Conservation (phyloP, 1,140 invertebrate genomes). For the Sycobia sp. region DNA sequence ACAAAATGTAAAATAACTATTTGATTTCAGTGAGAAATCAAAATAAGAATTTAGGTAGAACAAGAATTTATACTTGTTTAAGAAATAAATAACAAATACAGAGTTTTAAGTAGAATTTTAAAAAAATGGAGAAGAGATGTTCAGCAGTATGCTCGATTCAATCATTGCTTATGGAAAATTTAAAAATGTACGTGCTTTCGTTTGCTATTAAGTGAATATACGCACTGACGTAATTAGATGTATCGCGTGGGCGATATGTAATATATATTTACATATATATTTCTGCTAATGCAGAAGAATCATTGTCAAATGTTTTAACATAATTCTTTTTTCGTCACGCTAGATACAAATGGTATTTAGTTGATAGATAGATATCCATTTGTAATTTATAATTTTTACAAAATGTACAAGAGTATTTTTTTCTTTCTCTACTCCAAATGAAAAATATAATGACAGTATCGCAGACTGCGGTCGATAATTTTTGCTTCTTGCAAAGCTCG, state of each 20-base stretch:
- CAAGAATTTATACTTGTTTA: slow-evolving; percentile 15
- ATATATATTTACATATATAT: slow-evolving; percentile 20
- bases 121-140: background rate
- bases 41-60: slow-evolving; percentile 19
- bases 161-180: slow-evolving; percentile 19
- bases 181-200: slow-evolving; percentile 17
- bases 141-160: background rate
- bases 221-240: slow-evolving; percentile 26
- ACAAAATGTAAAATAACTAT: slow-evolving; percentile 19
- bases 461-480: background rate
- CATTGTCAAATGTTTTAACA: slow-evolving; percentile 20
- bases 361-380: slow-evolving; percentile 19
- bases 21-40: slow-evolving; percentile 26
- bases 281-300: slow-evolving; percentile 21
- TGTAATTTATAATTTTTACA: slow-evolving; percentile 27
- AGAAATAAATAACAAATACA: background rate
- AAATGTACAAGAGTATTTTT: slow-evolving; percentile 2
- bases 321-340: slow-evolving; percentile 12
- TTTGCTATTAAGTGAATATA: slow-evolving; percentile 24
- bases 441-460: slow-evolving; percentile 9
- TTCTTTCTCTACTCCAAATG: background rate
- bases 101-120: background rate
- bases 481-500: slow-evolving; percentile 4
- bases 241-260: slow-evolving; percentile 26
- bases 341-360: slow-evolving; percentile 11